phyloP scores from a whole-genome alignment of 2,113 vertebrate species.

The Beaufortia kweichowensis region DNA sequence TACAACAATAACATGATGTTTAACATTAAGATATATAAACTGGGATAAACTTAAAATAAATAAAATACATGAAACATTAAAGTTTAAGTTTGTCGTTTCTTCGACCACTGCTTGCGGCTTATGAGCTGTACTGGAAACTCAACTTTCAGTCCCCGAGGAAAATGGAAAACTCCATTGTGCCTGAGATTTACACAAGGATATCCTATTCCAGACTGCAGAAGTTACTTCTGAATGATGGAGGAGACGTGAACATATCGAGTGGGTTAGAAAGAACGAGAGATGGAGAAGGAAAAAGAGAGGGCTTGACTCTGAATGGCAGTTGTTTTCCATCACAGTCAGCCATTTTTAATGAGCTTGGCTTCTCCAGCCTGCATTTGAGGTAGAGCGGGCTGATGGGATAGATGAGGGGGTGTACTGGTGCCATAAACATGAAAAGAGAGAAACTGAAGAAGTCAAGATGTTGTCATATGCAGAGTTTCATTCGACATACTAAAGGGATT shows the following conservation, averaged over 20 bases:
- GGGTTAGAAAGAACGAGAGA: not conserved
- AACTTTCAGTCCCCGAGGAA: not conserved
- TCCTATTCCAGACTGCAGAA: constrained; percentile 18
- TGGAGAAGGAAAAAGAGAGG: constrained; percentile 5
- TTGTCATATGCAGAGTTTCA: no score
- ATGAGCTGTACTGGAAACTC: not conserved
- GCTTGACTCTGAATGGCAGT: constrained; percentile 13
- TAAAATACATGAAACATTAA: no score
- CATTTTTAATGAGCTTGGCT: constrained; percentile 56
- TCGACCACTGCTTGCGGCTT: not conserved
- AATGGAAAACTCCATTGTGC: not conserved
- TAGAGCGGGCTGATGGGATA: constrained; percentile 34
- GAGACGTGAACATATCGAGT: not conserved
- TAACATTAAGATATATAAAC: no score
- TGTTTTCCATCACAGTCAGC: constrained; percentile 52
- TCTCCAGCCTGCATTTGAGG: constrained; percentile 40
- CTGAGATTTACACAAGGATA: not conserved
- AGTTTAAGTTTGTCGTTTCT: not conserved
- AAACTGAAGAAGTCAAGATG: not conserved
- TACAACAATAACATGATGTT: no score
- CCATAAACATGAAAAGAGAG: constrained; percentile 17
- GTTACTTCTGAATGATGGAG: not conserved
- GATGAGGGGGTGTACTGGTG: not conserved
- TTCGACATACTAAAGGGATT: no score
- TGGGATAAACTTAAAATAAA: no score